Evolutionary conservation across 2,797 vertebrate genomes (phyloP).

Genomic region (Pagetopsis macropterus): DNA sequence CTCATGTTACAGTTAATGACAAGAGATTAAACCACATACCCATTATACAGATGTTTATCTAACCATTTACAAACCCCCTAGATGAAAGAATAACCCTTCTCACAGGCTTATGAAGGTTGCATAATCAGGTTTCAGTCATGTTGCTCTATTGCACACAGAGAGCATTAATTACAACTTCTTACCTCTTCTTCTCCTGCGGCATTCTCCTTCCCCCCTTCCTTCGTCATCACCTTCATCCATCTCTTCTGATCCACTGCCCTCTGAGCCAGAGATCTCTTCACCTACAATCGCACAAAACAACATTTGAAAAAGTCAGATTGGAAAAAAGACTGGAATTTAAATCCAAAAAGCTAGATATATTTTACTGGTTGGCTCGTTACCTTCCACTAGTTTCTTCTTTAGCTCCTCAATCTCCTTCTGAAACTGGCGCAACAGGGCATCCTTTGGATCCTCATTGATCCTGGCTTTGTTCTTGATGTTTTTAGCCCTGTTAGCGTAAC

Average conservation of each 20-base stretch:
- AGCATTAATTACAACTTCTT: slow-evolving; percentile 5
- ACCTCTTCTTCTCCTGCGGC: slow-evolving; percentile 91
- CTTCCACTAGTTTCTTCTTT: slow-evolving; percentile 97
- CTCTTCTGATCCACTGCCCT: slow-evolving; percentile 93
- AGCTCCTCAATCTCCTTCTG: slow-evolving; percentile 99
- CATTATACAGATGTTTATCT: neutral
- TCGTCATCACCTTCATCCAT: slow-evolving; percentile 92
- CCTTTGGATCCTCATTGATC: slow-evolving; percentile 99
- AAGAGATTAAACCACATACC: neutral
- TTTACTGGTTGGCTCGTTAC: slow-evolving; percentile 55
- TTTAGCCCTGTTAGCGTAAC: slow-evolving; percentile 97
- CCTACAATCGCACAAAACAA: slow-evolving; percentile 78
- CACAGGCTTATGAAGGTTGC: neutral
- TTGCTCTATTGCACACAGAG: neutral
- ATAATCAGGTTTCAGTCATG: neutral
- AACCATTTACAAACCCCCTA: neutral
- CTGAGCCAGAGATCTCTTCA: slow-evolving; percentile 98
- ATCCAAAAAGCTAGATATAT: neutral
- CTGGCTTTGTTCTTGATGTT: slow-evolving; percentile 99
- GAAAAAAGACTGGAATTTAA: neutral
- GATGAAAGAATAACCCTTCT: neutral
- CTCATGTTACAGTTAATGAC: slow-evolving; percentile 20
- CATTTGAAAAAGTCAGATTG: neutral
- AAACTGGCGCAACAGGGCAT: slow-evolving; percentile 95
- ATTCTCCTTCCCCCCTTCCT: slow-evolving; percentile 89